These are phyloP conservation scores for Nannobrachium achirus DNA, from an alignment of 2,113 vertebrate species.

Conservation along the genomic window DNA sequence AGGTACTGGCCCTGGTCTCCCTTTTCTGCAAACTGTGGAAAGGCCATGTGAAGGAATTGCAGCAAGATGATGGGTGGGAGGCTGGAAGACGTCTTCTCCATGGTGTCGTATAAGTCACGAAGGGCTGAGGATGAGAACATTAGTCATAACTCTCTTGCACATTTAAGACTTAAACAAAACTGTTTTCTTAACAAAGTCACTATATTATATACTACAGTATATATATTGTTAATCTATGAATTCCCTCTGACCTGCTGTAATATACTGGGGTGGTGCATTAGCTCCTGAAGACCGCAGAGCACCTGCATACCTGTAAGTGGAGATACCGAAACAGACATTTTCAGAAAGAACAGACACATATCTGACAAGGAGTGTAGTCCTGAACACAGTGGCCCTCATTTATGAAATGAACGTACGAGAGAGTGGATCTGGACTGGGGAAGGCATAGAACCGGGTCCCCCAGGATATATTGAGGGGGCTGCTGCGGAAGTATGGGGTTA, in stretches of 20 bases:
- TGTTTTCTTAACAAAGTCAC: too few species aligned
- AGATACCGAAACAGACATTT: conserved; percentile 2
- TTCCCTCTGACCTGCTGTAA: conserved; percentile 91
- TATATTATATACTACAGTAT: not conserved
- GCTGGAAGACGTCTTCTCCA: conserved; percentile 99
- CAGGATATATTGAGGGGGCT: too few species aligned
- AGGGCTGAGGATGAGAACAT: conserved; percentile 84
- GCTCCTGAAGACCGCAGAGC: conserved; percentile 95
- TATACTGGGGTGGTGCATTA: conserved; percentile 95
- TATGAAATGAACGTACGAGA: too few species aligned
- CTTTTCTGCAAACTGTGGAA: conserved; percentile 98
- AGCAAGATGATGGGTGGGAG: conserved; percentile 98
- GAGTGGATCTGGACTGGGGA: too few species aligned
- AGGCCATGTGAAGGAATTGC: conserved; percentile 99
- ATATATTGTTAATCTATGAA: not conserved
- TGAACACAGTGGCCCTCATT: too few species aligned
- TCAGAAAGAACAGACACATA: conserved; percentile 1
- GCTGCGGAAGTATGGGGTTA: too few species aligned
- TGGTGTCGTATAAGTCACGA: conserved; percentile 97
- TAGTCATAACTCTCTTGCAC: too few species aligned
- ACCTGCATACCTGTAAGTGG: conserved; percentile 87
- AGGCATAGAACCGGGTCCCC: too few species aligned
- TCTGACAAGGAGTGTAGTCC: too few species aligned
- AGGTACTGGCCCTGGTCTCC: conserved; percentile 98
- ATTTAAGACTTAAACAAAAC: too few species aligned